Percentiles rank a stretch among this genome's conserved stretches.
phyloP scores from a whole-genome alignment of 1,140 invertebrate species.

The Trigoniulus corallinus region DNA sequence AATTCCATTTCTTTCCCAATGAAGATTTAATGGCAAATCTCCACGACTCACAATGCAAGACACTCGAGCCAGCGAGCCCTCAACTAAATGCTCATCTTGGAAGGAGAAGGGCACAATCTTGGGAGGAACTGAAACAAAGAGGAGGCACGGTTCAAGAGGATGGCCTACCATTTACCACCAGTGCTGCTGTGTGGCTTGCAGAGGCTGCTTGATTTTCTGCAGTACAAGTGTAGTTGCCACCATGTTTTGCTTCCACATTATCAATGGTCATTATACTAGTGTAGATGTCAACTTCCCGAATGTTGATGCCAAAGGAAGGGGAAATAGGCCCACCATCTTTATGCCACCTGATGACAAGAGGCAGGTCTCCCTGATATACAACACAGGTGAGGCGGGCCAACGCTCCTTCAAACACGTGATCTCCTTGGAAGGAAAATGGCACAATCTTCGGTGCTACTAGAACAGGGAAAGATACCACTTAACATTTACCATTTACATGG shows the following conservation, averaged over 20 bases:
- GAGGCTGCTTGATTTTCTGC: constrained; percentile 44
- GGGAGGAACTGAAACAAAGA: constrained; percentile 41
- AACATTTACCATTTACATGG: constrained; percentile 21
- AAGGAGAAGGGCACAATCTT: constrained; percentile 59
- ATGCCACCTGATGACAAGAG: not conserved
- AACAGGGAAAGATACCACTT: not conserved
- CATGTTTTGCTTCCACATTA: constrained; percentile 40
- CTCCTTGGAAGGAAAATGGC: constrained; percentile 25
- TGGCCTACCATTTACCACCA: constrained; percentile 35
- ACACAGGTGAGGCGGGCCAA: not conserved
- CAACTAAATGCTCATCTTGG: constrained; percentile 43
- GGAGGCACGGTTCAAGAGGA: not conserved
- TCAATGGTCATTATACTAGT: constrained; percentile 35
- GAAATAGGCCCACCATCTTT: not conserved
- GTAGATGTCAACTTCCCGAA: constrained; percentile 6
- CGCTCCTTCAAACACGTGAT: constrained; percentile 6
- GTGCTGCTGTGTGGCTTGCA: constrained; percentile 37
- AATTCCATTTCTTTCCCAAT: constrained; percentile 47
- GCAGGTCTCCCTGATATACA: not conserved
- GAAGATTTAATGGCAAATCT: constrained; percentile 75
- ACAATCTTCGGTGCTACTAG: constrained; percentile 27
- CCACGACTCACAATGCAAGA: constrained; percentile 87
- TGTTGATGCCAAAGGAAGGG: constrained; percentile 5
- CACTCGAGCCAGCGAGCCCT: constrained; percentile 37
- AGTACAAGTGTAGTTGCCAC: constrained; percentile 45